Conservation (phyloP, 35 echinoderm and acorn worm species). For the Patiria miniata region DNA sequence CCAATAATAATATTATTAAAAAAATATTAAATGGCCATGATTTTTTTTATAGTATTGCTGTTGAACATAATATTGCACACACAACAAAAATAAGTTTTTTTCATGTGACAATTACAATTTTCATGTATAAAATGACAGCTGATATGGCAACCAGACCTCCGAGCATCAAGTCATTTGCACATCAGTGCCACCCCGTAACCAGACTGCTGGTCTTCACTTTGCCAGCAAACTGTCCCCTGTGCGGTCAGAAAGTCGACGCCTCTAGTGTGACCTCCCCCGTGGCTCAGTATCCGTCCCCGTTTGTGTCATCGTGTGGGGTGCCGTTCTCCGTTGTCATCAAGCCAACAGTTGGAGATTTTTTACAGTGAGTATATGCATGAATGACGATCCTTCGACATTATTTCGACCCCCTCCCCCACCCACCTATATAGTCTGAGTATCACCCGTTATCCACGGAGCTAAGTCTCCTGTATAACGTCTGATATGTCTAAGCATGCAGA, state of each 20-base stretch:
- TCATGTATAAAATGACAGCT: not conserved
- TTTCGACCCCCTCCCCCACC: too few relatives aligned
- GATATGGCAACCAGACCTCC: not conserved
- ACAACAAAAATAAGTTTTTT: too few relatives aligned
- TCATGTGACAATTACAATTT: too few relatives aligned
- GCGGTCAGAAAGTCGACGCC: not conserved
- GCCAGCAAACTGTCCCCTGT: not conserved
- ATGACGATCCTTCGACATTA: too few relatives aligned
- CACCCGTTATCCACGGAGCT: too few relatives aligned
- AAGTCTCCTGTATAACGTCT: too few relatives aligned
- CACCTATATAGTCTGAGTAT: too few relatives aligned
- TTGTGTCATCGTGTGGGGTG: not conserved
- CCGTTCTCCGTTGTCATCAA: not conserved
- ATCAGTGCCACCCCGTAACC: not conserved
- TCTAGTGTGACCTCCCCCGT: not conserved
- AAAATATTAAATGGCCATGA: too few relatives aligned
- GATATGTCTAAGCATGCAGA: too few relatives aligned
- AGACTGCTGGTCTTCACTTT: not conserved
- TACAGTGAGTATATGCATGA: not conserved
- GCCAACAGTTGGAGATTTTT: constrained; percentile 18
- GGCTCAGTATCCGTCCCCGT: constrained; percentile 1
- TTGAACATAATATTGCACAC: too few relatives aligned
- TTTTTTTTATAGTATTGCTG: too few relatives aligned
- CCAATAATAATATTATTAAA: too few relatives aligned
- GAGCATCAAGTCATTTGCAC: not conserved